Base-by-base conservation (phyloP, 2,797 vertebrate genomes). In the Pyrocephalus nanus region DNA sequence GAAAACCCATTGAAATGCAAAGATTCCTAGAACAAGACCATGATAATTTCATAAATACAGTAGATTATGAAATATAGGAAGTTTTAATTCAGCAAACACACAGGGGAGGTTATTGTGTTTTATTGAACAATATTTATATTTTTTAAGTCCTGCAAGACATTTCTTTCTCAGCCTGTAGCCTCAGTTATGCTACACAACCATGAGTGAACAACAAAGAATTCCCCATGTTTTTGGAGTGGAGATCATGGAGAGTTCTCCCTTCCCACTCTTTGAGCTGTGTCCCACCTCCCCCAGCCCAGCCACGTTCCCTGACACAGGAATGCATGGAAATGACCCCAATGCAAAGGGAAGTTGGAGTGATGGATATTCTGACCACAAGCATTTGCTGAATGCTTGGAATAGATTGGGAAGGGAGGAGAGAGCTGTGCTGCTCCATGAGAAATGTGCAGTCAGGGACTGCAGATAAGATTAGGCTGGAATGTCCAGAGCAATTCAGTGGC, bases 391-490 rank as follows among this genome's bases (percentile, higher is more conserved):
- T 95, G 90, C 45, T 74, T 90, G 91, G 73, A 61, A 32, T 66
- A 88, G 11, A 14, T 15, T 12, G 73, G 79, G 76, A 66, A 84
- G 62, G 88, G 93, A 84, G 66, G 50, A 69, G 40, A 66, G 71
- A 8, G 32, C 57, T 42, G 16, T 8, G 9, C 65, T 76, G 71
- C 78, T 87, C 19, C 29, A 9, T 22, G 84, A 67, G 91, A 89
- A 73, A 42, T 10, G n/a, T n/a, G 84, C 29, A 89, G 64, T 66
- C 75, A n/a, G 90, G 89, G 57, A 13, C 72, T 76, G 69, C 3
- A 80, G 94, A 92, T 93, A 90, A 95, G 91, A 92, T 93, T 88
- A 53, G 78, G 27, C 72, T 74, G 91, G 95, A 94, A 93, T 91
- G 89, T 80, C 87, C 76, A 6, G 53, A 93, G 74, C 72, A 57